Conservation (phyloP, 2,113 vertebrate species). For the Mesitornis unicolor region DNA sequence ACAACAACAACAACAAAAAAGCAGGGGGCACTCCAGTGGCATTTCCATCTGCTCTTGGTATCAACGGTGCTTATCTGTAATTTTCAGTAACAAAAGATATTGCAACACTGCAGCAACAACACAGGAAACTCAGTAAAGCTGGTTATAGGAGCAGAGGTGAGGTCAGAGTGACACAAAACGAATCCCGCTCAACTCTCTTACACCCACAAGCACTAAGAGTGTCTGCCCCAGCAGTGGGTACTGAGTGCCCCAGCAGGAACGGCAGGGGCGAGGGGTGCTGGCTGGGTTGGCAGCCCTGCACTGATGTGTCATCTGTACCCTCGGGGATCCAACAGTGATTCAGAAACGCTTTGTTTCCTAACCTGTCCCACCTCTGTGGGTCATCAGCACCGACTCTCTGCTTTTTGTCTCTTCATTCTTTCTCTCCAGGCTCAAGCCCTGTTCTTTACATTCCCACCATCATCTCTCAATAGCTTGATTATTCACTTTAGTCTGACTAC, state of each 20-base stretch:
- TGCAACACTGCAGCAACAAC: not conserved
- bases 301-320: no score
- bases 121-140: not conserved
- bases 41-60: not conserved
- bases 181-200: not conserved
- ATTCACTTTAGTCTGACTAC: not conserved
- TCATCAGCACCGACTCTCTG: not conserved
- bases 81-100: not conserved
- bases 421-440: not conserved
- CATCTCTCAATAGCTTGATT: not conserved
- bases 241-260: not conserved
- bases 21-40: no score
- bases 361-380: not conserved
- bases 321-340: accelerated
- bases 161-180: not conserved
- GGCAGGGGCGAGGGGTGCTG: not conserved
- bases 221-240: not conserved
- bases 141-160: not conserved
- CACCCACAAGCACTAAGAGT: no score
- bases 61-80: not conserved
- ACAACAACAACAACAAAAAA: not conserved
- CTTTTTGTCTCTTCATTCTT: not conserved
- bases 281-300: not conserved
- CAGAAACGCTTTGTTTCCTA: not conserved
- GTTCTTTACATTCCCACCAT: not conserved